These are phyloP conservation scores for Lepus europaeus DNA, from an alignment of 2,113 vertebrate species.

Conservation along the genomic window DNA sequence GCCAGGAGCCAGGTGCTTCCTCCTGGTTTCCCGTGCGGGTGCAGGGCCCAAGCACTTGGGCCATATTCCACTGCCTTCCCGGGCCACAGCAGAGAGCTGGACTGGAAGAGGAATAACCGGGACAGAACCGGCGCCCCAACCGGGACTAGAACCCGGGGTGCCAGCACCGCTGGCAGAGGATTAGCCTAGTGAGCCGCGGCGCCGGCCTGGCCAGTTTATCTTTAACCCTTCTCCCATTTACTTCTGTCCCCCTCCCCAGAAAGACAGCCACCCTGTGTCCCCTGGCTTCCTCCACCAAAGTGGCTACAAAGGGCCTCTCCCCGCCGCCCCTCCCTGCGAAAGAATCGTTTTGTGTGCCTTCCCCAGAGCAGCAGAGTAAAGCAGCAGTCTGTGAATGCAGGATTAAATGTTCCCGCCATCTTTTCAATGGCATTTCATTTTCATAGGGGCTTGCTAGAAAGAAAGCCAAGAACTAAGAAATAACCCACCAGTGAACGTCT, in stretches of 20 bases:
- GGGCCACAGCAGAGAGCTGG: no score
- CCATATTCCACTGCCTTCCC: no score
- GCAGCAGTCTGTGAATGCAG: not conserved
- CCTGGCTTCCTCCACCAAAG: not conserved
- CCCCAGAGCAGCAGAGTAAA: conserved; percentile 21
- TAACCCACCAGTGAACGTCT: not conserved
- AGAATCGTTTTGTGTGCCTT: not conserved
- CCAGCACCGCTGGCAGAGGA: no score
- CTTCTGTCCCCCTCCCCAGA: not conserved
- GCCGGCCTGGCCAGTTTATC: no score
- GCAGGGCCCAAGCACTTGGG: no score
- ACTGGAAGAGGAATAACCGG: no score
- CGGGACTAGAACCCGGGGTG: no score
- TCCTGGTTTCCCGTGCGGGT: no score
- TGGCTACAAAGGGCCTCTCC: not conserved
- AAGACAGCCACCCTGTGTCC: not conserved
- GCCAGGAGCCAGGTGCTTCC: no score
- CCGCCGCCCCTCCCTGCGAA: not conserved
- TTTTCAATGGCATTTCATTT: conserved; percentile 48
- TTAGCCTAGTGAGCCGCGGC: no score
- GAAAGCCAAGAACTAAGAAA: conserved; percentile 35
- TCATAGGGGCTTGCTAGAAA: conserved; percentile 28
- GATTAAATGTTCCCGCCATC: conserved; percentile 16
- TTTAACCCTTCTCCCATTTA: not conserved
- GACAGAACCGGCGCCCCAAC: no score